Base-by-base conservation (phyloP, 2,113 vertebrate genomes). In the Xyrauchen texanus region DNA sequence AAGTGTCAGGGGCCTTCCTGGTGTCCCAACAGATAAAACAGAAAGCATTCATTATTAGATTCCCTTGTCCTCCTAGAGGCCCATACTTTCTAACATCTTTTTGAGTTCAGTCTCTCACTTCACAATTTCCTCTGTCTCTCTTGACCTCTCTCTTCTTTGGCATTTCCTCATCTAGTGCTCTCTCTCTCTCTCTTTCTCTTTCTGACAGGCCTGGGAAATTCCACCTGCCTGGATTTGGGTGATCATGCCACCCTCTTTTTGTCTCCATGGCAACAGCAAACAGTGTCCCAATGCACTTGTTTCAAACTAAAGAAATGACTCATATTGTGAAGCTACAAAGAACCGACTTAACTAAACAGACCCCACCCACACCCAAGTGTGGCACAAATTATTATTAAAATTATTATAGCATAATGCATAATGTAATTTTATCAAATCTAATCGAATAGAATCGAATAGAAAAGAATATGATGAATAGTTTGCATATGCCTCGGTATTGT, bases 161-260 rank as follows among this genome's bases (percentile, higher is more conserved):
- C 65, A 61, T 15, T 75, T 63, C 53, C 79, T 84, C 52, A 34
- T 34, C 21, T 34, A 34, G 21, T 34, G 21, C 21, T 34, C 12
- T 34, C 62, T 76, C 76, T 77, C 55, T 69, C 58, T 73, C 69
- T 67, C 60, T 57, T 47, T 77, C 64, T 65, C 47, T 79, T 79
- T 76, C 76, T 81, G 71, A 81, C 77, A 82, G 69, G 84, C 85
- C 88, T 90, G 86, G 88, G 87, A 91, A 92, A 91, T 82, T 89
- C 6, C 85, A 81, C 79, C 84, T 88, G 84, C 83, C 78, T 44
- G 64, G 67, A 61, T 70, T 77, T 81, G 67, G 63, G 75, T 2
- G 10, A 85, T 84, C 85, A 85, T 81, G 86, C 83, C 80, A 84
- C 83, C 42, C 75, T 77, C 64, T 21, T 13, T 52, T 78, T 12